Base-by-base conservation (phyloP, 2,888 invertebrate genomes). In the Caenorhabditis sp. region DNA sequence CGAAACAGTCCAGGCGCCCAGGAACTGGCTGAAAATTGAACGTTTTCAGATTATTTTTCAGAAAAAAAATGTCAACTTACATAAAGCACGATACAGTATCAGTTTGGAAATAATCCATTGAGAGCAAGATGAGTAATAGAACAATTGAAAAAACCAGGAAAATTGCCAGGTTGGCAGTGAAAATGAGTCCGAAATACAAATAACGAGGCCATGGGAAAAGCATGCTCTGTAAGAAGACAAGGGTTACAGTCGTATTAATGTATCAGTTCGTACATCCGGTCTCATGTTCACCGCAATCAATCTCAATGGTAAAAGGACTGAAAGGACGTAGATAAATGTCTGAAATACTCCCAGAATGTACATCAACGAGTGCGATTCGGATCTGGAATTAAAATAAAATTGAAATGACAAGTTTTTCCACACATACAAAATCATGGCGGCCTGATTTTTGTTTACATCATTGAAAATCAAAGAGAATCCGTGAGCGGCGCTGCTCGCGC, bases 181-280 rank as follows among this genome's bases (percentile, higher is more conserved):
- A 59, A 13, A 73, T 35, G 11, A 65, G 15, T 8, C 35, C 26
- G 13, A 58, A 65, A 20, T 73, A 73, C 17, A 52, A 13, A 17
- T 52, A 52, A 20, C 62, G 52, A 11, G 63, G 56, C 72, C 72
- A 73, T 24, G 63, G 52, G 43, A 73, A 52, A 2, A 63, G 13
- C 32, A 45, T 22, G 26, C 43, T 68, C 45, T 61, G 58, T 3
- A 56, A 30, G 35, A 30, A 30, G 30, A 30, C 9, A 30, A 9
- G 30, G 30, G 30, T 30, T n/a, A n/a, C 22, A 48, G 15, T 45
- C 3, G 15, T 17, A 4, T 6, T 17, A 13, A 17, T 17, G 8
- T 9, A 17, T n/a, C 20, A 6, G 22, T 24, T 46, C 20, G 3
- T 39, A 43, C 58, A 13, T 61, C n/a, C 9, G 39, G 55, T 15